Conservation (phyloP, 2,888 invertebrate genomes). For the Epinotia brunnichana region DNA sequence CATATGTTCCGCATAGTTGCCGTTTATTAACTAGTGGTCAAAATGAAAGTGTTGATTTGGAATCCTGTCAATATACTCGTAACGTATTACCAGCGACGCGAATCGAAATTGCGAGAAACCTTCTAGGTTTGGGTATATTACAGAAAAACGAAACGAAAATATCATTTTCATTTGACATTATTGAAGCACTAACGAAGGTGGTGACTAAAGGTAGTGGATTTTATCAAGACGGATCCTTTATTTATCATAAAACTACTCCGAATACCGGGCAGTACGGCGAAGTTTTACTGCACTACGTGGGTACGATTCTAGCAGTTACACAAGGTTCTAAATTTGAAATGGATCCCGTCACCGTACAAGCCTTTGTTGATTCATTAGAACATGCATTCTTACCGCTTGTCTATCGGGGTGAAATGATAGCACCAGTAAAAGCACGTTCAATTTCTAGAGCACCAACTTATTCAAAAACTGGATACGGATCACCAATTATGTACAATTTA, state of each 20-base stretch:
- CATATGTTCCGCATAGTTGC: neutral
- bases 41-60: neutral
- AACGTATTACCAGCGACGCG: neutral
- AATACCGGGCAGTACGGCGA: neutral
- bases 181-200: neutral
- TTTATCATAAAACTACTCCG: neutral
- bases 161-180: neutral
- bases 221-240: conserved; percentile 15
- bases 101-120: conserved; percentile 1
- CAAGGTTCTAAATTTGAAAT: conserved; percentile 1
- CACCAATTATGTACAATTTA: neutral
- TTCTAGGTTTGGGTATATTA: conserved; percentile 15
- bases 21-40: too few species aligned
- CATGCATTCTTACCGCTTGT: conserved; percentile 7
- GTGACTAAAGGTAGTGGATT: conserved; percentile 5
- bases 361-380: neutral
- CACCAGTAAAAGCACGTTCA: conserved; percentile 3
- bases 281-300: neutral
- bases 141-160: conserved; percentile 13
- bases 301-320: conserved; percentile 1
- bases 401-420: conserved; percentile 15
- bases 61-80: neutral
- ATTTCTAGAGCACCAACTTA: neutral
- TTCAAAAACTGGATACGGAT: neutral
- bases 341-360: neutral